Percentiles rank a stretch among this genome's conserved stretches.
phyloP scores from a whole-genome alignment of 2,113 vertebrate species.

The Junco hyemalis region DNA sequence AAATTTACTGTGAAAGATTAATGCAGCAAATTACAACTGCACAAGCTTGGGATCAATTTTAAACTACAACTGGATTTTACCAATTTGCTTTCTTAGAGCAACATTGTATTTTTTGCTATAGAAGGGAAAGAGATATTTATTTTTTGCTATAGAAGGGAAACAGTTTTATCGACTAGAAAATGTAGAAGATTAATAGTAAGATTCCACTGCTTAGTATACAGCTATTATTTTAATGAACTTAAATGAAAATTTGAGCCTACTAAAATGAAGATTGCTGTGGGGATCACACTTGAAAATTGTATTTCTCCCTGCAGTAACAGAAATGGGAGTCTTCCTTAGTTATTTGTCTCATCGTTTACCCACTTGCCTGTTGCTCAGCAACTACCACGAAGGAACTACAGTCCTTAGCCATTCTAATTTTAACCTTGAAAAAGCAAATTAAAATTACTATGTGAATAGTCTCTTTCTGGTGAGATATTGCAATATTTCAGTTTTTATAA shows the following conservation, averaged over 20 bases:
- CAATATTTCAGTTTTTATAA: background rate
- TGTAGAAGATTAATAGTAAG: background rate
- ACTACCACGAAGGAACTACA: background rate
- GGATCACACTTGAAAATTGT: background rate
- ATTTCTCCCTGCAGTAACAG: background rate
- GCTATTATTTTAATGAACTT: background rate
- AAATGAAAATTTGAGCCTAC: background rate
- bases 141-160: background rate
- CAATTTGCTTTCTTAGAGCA: background rate
- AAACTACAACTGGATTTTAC: background rate
- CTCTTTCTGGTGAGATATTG: background rate
- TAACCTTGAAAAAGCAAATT: background rate
- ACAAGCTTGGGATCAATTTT: background rate
- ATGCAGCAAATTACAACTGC: background rate
- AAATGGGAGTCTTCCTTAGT: background rate
- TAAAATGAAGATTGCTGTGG: background rate
- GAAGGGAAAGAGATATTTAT: background rate
- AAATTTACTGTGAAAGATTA: background rate
- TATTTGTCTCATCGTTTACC: background rate
- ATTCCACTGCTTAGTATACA: background rate
- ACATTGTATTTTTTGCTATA: background rate
- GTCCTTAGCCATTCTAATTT: conserved; percentile 1
- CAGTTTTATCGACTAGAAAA: background rate
- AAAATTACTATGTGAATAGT: background rate
- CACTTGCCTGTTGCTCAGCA: conserved; percentile 18